Conservation (phyloP, 1,140 invertebrate species). For the Bombus balteatus region DNA sequence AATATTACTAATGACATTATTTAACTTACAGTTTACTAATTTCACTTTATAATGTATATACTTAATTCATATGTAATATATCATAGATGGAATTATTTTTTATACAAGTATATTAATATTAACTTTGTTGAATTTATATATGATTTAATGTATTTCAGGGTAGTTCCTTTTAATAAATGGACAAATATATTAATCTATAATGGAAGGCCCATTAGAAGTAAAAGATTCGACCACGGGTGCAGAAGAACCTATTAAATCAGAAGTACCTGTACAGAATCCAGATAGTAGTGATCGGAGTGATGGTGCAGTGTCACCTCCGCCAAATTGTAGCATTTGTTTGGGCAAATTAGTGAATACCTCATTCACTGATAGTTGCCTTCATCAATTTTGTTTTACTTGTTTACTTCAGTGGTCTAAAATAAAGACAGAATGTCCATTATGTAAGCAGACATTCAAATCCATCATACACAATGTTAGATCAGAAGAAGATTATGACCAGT, state of each 20-base stretch:
- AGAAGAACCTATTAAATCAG: conserved; percentile 75
- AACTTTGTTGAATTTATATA: neutral
- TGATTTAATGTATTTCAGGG: conserved; percentile 26
- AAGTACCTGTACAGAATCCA: conserved; percentile 67
- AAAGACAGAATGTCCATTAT: conserved; percentile 96
- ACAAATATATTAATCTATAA: conserved; percentile 38
- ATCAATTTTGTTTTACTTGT: conserved; percentile 97
- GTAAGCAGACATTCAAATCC: conserved; percentile 94
- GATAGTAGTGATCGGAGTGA: conserved; percentile 73
- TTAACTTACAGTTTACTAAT: neutral
- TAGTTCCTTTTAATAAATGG: conserved; percentile 38
- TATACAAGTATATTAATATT: neutral
- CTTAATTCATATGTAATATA: neutral
- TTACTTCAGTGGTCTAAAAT: conserved; percentile 97
- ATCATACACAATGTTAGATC: conserved; percentile 96
- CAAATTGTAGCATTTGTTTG: conserved; percentile 96
- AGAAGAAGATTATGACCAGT: conserved; percentile 94
- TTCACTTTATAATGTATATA: neutral
- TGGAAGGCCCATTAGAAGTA: conserved; percentile 66
- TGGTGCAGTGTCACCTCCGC: conserved; percentile 87
- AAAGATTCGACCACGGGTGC: conserved; percentile 53
- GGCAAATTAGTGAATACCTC: conserved; percentile 93
- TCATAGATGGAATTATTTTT: neutral
- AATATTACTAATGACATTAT: neutral
- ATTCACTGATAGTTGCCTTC: conserved; percentile 95